Base-by-base conservation (phyloP, 2,113 vertebrate species). In the Canis aureus region DNA sequence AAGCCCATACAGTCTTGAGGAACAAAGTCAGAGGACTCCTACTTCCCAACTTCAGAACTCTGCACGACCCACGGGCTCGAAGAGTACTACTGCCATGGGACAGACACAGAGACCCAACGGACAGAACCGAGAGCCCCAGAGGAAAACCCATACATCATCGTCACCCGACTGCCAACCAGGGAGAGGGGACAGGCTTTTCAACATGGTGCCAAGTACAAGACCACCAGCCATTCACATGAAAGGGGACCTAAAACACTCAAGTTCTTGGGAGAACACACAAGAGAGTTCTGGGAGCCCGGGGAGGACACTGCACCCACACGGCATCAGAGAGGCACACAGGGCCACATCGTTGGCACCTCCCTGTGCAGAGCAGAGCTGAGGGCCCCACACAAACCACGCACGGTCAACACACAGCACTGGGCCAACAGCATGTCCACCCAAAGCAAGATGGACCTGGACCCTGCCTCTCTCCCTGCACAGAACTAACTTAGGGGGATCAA, bases 21-120 rank as follows among this genome's bases (percentile, higher is more conserved):
- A 23, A 74, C 76, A 53, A n/a, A 29, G 19, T 0, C 38, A 3
- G 60, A 76, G 13, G 49, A 49, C 16, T 6, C 57, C 8, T 8
- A n/a, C 38, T 6, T 53, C 22, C 29, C 19, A 2, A 5, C 25
- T 67, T 49, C 55, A 8, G 35, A 60, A 59, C 43, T 19, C 59
- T 38, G 89, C 60, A 5, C 17, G 1, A 22, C 12, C 3, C 8
- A 43, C 23, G 22, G 69, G 6, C 2, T 19, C 2, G 67, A 55
- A 23, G 16, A 3, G 67, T 2, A 17, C 11, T 3, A 0, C 11
- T 0, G 9, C 5, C 0, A 0, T 0, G 17, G 49, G 25, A 60
- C 55, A 60, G 16, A 19, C n/a, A 4, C 29, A n/a, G 1, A 29
- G 23, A 4, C 3, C 3, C 3, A 12, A 1, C 0, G 3, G 53